A percentile compares a stretch with the other conserved stretches of the same genome.
Conservation (phyloP, 1,140 invertebrate genomes). For the Brachionus asplanchnoidis region DNA sequence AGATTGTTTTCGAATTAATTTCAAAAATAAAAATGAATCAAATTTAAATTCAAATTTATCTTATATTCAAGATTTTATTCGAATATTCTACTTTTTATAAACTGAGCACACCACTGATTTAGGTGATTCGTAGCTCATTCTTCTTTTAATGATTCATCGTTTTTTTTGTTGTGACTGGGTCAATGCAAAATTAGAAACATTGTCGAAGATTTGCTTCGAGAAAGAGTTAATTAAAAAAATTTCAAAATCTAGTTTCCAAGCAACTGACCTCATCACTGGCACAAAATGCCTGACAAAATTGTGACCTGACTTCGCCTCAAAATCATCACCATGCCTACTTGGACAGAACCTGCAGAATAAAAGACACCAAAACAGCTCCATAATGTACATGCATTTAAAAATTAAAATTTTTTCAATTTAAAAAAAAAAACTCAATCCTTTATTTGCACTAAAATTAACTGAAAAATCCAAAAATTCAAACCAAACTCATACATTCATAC, state of each 20-base stretch:
- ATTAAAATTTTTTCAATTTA: background rate
- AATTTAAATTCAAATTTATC: too few species aligned
- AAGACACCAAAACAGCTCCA: background rate
- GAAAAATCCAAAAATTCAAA: background rate
- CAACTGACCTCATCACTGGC: background rate
- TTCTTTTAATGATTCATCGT: too few species aligned
- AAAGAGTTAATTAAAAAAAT: background rate
- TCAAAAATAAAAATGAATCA: too few species aligned
- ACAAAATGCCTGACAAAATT: background rate
- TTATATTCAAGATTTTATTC: too few species aligned
- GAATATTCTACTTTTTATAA: too few species aligned
- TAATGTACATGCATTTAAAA: background rate
- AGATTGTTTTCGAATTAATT: too few species aligned
- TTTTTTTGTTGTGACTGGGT: too few species aligned
- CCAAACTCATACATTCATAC: background rate
- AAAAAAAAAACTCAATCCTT: background rate
- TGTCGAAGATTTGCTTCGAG: too few species aligned
- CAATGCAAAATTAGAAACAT: too few species aligned
- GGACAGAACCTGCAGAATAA: background rate
- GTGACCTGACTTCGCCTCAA: background rate
- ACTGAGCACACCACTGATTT: too few species aligned
- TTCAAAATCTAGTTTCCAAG: background rate
- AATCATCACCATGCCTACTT: slow-evolving; percentile 12
- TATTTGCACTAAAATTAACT: background rate
- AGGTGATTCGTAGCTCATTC: too few species aligned